phyloP scores from a whole-genome alignment of 1,140 invertebrate species.

The Littorina saxatilis region DNA sequence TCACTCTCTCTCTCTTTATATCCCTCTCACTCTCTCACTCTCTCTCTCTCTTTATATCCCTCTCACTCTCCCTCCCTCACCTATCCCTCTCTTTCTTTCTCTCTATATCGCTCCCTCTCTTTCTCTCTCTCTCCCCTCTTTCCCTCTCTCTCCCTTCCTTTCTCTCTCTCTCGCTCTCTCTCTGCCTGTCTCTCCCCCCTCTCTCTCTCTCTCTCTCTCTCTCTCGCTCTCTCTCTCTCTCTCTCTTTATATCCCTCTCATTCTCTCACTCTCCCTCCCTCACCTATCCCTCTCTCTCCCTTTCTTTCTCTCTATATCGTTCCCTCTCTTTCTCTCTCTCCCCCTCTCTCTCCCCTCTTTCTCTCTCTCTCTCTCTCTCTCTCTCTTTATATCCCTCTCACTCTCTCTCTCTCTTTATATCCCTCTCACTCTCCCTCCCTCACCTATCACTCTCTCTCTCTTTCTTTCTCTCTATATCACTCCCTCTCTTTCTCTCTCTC shows the following conservation, averaged over 20 bases:
- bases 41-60: background rate
- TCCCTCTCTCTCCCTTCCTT: background rate
- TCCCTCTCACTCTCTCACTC: too few relatives aligned
- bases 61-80: background rate
- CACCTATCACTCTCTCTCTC: background rate
- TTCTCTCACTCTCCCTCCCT: background rate
- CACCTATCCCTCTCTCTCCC: background rate
- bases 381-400: too few relatives aligned
- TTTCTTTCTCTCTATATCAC: background rate
- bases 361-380: too few relatives aligned
- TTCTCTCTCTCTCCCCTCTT: too few relatives aligned
- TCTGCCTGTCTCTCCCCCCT: background rate
- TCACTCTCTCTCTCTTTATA: too few relatives aligned
- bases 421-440: background rate
- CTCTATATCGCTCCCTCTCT: too few relatives aligned
- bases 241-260: conserved; percentile 7
- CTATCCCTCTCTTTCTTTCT: too few relatives aligned
- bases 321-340: background rate
- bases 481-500: too few relatives aligned
- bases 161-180: background rate
- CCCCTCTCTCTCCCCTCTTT: background rate
- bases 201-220: conserved; percentile 10
- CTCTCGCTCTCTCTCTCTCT: conserved; percentile 19
- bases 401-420: background rate
- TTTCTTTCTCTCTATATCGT: background rate